Conservation (phyloP, 2,888 invertebrate genomes). For the Synergus japonicus region DNA sequence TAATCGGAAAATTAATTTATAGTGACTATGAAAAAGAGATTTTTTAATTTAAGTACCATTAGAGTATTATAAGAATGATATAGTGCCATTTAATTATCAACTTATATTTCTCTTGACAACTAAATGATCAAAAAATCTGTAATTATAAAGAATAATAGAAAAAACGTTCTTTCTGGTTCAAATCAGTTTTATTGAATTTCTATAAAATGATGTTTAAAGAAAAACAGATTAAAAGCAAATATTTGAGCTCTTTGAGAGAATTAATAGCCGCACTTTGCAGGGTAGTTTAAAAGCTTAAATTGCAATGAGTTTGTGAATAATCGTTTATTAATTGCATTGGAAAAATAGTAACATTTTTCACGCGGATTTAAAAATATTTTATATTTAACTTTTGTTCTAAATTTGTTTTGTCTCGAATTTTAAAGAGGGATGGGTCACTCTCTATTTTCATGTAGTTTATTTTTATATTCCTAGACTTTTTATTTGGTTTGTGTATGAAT, state of each 20-base stretch:
- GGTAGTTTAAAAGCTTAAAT: background rate
- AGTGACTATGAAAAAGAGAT: background rate
- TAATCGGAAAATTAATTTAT: slow-evolving; percentile 3
- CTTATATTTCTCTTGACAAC: too few species aligned
- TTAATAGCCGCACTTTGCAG: background rate
- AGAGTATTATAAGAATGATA: background rate
- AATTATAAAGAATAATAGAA: too few species aligned
- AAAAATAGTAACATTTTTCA: background rate
- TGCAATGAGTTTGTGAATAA: background rate
- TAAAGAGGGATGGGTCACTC: background rate
- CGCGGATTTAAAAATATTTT: background rate
- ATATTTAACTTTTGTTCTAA: background rate
- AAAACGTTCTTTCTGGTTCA: too few species aligned
- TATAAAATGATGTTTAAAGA: too few species aligned
- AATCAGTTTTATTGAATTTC: too few species aligned
- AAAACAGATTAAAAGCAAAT: background rate
- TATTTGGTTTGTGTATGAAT: slow-evolving; percentile 17
- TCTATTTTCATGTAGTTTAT: background rate
- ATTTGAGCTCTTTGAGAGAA: background rate
- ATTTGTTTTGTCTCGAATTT: background rate
- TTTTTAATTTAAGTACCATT: background rate
- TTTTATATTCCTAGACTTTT: slow-evolving; percentile 2
- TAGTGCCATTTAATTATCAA: background rate
- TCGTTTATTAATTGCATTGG: background rate
- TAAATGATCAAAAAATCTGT: too few species aligned